Evolutionary conservation across 2,888 invertebrate species (phyloP), one percentile per base, ranked within the genome.

Genomic region (Rutpela maculata): DNA sequence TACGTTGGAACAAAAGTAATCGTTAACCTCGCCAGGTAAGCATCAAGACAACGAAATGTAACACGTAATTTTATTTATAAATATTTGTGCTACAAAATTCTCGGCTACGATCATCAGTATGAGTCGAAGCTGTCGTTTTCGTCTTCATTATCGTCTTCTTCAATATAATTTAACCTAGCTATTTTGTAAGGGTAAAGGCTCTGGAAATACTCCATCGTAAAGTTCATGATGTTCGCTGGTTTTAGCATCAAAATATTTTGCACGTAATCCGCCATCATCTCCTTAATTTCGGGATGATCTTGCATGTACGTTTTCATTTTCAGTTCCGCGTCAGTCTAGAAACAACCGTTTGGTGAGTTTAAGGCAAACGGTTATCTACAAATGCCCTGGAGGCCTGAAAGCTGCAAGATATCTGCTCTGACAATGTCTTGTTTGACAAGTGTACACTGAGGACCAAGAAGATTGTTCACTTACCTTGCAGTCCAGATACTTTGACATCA

Each of bases 401-500:
- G 12, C 18, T 75, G 15, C 43, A 43, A 43, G 43, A 43, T 12
- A 43, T 12, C 15, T 43, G 43, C 43, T 1, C 12, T 0, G 4
- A 7, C 12, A 12, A 43, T 35, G 31, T 43, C 12, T 12, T 43
- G 12, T 43, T 35, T 5, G 7, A 9, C 4, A 9, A 35, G 7
- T 9, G 9, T 3, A 7, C 2, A 35, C 0, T 35, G 9, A 43
- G 12, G n/a, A n/a, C 1, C 5, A 50, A 15, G 5, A 50, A n/a
- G 0, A 50, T 5, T 50, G n/a, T 1, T 12, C 15, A 68, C 57
- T 74, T 88, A 93, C 94, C 91, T 93, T 93, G 83, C 90, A 91
- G 80, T 94, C 93, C 76, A 94, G 88, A 87, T 92, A 94, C 86
- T 92, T 91, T 0, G 93, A 93, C 35, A 93, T 88, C 69, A 93